Evolutionary conservation across 2,888 invertebrate genomes (phyloP).

Genomic region (Marronus borbonicus): DNA sequence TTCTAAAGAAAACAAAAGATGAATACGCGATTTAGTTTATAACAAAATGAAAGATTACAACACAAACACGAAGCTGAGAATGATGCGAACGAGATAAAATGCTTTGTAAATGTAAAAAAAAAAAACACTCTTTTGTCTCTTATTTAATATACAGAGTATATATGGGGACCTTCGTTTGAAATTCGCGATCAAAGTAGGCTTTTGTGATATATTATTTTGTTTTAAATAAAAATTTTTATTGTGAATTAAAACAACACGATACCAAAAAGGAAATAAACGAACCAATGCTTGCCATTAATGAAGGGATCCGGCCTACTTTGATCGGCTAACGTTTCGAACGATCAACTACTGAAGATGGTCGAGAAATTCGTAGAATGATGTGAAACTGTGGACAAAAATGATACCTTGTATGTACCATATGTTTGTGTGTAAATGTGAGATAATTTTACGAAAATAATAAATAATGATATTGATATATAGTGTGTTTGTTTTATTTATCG

Average conservation of each 20-base stretch:
- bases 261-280: neutral
- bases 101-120: neutral
- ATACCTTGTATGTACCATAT: conserved; percentile 39
- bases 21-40: neutral
- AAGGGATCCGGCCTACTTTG: neutral
- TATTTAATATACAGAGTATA: no score
- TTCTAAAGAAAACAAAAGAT: no score
- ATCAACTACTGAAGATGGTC: neutral
- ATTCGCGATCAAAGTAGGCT: neutral
- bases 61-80: no score
- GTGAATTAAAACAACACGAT: neutral
- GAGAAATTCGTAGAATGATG: conserved; percentile 24
- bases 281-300: conserved; percentile 4
- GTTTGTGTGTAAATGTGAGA: conserved; percentile 70
- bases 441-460: conserved; percentile 66
- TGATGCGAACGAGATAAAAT: neutral
- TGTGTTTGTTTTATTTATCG: neutral
- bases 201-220: no score
- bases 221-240: no score
- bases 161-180: neutral
- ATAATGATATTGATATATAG: conserved; percentile 67
- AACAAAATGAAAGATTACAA: neutral
- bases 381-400: conserved; percentile 13
- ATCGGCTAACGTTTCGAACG: neutral
- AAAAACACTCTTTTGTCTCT: no score